Percentiles rank a stretch among this genome's conserved stretches.
These are phyloP conservation scores for Malurus alboscapulatus DNA, from an alignment of 2,113 vertebrate genomes.

Conservation along the genomic window DNA sequence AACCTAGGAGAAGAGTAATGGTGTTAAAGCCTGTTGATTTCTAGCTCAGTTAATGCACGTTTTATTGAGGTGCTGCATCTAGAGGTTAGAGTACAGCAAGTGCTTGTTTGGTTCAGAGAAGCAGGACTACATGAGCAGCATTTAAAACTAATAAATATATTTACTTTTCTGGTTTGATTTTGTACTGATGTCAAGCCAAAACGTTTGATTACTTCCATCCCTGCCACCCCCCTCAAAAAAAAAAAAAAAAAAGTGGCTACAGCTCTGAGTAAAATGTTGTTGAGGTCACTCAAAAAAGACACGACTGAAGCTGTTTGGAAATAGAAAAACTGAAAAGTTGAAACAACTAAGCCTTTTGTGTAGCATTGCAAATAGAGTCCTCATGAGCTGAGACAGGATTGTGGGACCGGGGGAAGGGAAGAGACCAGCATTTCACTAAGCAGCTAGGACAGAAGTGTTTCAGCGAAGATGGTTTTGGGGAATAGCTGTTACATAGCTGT, in stretches of 20 bases:
- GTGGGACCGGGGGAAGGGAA: not conserved
- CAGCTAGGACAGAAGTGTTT: not conserved
- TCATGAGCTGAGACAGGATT: not conserved
- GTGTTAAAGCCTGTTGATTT: not conserved
- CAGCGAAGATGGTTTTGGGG: not conserved
- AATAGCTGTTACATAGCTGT: not conserved
- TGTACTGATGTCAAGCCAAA: not conserved
- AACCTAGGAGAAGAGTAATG: not conserved
- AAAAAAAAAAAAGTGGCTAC: not conserved
- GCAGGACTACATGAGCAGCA: not conserved
- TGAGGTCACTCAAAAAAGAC: not conserved
- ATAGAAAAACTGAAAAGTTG: constrained; percentile 2
- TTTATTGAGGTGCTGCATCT: not conserved
- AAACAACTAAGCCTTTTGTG: constrained; percentile 54
- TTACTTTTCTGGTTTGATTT: not conserved
- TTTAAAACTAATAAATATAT: not conserved
- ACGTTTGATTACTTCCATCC: not conserved
- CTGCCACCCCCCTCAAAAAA: not conserved
- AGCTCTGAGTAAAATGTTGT: not conserved
- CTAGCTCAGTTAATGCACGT: not conserved
- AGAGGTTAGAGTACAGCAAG: not conserved
- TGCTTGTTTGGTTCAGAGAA: not conserved
- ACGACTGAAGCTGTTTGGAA: not conserved
- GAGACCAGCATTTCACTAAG: not conserved
- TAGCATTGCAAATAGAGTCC: not conserved